Conservation (phyloP, 2,888 invertebrate species). For the Drosophila nigricruria region DNA sequence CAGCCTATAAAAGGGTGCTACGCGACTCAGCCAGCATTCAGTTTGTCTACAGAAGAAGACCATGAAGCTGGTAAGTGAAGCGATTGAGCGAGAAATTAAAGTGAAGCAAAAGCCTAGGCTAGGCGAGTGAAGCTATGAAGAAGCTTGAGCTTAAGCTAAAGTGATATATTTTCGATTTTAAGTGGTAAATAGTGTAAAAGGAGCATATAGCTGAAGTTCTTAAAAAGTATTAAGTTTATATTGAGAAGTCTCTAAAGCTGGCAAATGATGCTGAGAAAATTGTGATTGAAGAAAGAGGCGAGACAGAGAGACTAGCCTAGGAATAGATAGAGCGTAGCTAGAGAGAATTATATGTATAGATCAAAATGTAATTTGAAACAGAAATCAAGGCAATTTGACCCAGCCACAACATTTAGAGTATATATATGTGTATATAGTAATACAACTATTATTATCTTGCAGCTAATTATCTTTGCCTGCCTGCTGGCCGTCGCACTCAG, state of each 20-base stretch:
- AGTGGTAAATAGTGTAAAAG: not conserved
- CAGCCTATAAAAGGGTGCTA: slow-evolving; percentile 56
- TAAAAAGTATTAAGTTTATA: not conserved
- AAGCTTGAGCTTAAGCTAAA: not conserved
- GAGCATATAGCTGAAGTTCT: not conserved
- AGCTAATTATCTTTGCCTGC: slow-evolving; percentile 63
- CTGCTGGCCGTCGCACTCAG: slow-evolving; percentile 66
- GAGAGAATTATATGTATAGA: no score
- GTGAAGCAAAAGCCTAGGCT: not conserved
- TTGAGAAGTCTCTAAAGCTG: not conserved
- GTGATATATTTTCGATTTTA: not conserved
- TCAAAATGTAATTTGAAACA: no score
- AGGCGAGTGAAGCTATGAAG: not conserved
- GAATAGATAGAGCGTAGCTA: not conserved
- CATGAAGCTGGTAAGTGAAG: slow-evolving; percentile 65
- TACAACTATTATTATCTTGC: not conserved
- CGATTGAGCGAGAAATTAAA: not conserved
- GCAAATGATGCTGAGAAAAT: not conserved
- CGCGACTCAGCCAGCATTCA: slow-evolving; percentile 37
- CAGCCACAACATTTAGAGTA: no score
- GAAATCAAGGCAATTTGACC: no score
- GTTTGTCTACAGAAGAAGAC: slow-evolving; percentile 33
- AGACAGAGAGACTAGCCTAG: not conserved
- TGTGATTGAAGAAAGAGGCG: not conserved
- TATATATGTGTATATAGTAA: not conserved